Evolutionary conservation across 2,888 invertebrate genomes (phyloP).

Genomic region (Limnephilus lunatus): DNA sequence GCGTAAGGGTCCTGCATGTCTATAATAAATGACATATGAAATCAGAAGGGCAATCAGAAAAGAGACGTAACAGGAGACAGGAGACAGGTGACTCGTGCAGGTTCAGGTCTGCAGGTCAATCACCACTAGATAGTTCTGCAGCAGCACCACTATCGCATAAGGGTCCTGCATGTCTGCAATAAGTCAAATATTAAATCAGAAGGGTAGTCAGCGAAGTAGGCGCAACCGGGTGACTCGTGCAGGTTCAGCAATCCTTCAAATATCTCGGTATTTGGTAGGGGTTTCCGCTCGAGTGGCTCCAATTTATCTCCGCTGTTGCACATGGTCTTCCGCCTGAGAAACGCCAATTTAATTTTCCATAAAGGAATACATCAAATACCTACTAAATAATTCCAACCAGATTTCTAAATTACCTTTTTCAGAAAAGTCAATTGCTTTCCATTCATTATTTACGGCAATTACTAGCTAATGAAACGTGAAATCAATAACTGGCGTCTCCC

Average conservation of each 20-base stretch:
- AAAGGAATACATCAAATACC: neutral
- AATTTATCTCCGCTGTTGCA: too few relatives aligned
- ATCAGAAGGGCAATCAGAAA: neutral
- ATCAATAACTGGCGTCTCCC: neutral
- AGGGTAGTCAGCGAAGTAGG: conserved; percentile 80
- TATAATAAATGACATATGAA: conserved; percentile 70
- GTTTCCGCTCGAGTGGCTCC: too few relatives aligned
- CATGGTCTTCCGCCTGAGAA: too few relatives aligned
- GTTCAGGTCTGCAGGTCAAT: conserved; percentile 93
- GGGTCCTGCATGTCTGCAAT: conserved; percentile 96
- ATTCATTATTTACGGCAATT: neutral
- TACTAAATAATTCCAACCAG: neutral
- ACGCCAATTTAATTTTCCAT: neutral
- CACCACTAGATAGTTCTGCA: conserved; percentile 94
- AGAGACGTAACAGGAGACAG: too few relatives aligned
- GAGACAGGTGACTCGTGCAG: conserved; percentile 97
- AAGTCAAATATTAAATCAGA: conserved; percentile 87
- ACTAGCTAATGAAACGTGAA: neutral
- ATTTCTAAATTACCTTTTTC: neutral
- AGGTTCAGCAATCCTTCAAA: too few relatives aligned
- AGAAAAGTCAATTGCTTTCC: neutral
- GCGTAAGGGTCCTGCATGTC: conserved; percentile 98
- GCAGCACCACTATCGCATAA: conserved; percentile 96
- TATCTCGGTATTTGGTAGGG: too few relatives aligned
- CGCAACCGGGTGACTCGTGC: too few relatives aligned